Base-by-base conservation (phyloP, 2,888 invertebrate genomes). In the Acanthococcus lagerstroemiae region DNA sequence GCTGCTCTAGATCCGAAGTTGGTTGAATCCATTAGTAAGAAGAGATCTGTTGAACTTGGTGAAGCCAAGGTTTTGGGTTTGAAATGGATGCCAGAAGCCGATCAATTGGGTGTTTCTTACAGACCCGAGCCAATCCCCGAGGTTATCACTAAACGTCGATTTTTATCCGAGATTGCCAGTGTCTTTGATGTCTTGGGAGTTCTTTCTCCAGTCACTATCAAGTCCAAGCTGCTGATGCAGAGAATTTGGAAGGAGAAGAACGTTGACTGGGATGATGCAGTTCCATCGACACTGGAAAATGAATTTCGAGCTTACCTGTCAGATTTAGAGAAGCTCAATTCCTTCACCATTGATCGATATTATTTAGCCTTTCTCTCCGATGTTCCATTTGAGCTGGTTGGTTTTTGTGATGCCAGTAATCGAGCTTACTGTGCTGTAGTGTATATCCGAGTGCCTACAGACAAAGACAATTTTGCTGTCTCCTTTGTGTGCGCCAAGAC, bases 391-490 rank as follows among this genome's bases (percentile, higher is more conserved):
- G 65, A 67, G 7, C 5, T 69, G 7, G 56, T 67, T 57, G 67
- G 67, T 3, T 70, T 70, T 52, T 68, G 67, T 21, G 70, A 68
- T 58, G 68, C 69, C 1, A 67, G 67, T 1, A 65, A 68, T 12
- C 24, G 55, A 48, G 66, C 66, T 1, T 68, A 68, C 26, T 65
- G 55, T 7, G 67, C 55, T 4, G 58, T 65, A 22, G 27, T 67
- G 6, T 69, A 69, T 21, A n/a, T 70, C 56, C 46, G 67, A 68
- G 26, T 65, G 30, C 22, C 58, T 54, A 24, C 67, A 56, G 12
- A 48, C 52, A 27, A 63, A 56, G 45, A 68, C 63, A 9, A 69
- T 84, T 72, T 84, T 82, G 71, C 84, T 81, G 15, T 84, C 82
- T 50, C 86, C 82, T 74, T 84, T 48, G 58, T 68, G 68, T 69